Percentiles rank a stretch among this genome's conserved stretches.
These are phyloP conservation scores for Machimus rusticus DNA, from an alignment of 2,888 invertebrate genomes.

Conservation along the genomic window DNA sequence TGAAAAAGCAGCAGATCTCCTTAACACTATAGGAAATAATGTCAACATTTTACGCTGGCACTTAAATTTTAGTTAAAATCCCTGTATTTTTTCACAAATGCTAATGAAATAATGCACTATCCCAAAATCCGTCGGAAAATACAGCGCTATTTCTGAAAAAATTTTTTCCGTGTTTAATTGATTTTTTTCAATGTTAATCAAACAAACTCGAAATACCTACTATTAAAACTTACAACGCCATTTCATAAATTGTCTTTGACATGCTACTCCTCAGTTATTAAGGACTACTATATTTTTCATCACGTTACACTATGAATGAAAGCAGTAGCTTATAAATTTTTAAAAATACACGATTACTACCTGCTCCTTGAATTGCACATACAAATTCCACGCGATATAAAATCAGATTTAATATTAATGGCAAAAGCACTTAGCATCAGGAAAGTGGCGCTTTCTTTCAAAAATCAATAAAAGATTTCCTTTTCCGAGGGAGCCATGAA, in stretches of 20 bases:
- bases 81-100: too few relatives aligned
- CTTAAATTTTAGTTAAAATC: too few relatives aligned
- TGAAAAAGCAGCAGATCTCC: too few relatives aligned
- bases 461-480: neutral
- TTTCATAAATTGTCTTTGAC: neutral
- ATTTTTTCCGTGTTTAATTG: too few relatives aligned
- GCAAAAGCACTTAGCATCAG: neutral
- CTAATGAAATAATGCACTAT: too few relatives aligned
- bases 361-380: neutral
- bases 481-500: neutral
- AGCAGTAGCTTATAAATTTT: neutral
- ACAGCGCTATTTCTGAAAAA: too few relatives aligned
- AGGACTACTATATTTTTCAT: neutral
- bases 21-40: too few relatives aligned
- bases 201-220: neutral
- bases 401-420: neutral
- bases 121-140: too few relatives aligned
- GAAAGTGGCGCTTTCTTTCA: neutral
- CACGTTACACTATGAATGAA: neutral
- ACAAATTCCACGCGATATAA: neutral
- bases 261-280: neutral
- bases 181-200: neutral
- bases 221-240: neutral
- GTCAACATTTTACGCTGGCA: too few relatives aligned
- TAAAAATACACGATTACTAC: neutral